Evolutionary conservation across 2,113 vertebrate genomes (phyloP).

Genomic region (Hippocampus abdominalis): DNA sequence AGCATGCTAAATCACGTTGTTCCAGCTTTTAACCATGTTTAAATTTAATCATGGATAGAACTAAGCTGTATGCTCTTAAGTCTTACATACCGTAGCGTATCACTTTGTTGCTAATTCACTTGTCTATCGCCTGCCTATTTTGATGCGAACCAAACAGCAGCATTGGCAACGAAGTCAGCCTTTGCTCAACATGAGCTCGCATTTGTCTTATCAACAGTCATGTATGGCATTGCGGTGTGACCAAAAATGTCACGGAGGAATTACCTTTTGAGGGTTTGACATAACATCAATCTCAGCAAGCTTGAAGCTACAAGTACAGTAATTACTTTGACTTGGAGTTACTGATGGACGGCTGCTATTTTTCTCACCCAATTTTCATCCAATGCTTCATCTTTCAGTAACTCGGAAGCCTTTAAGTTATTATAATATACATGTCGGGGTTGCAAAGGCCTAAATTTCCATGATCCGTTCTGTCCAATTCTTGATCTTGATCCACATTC

Average conservation of each 20-base stretch:
- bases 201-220: slow-evolving; percentile 5
- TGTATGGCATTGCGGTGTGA: slow-evolving; percentile 19
- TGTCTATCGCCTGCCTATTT: slow-evolving; percentile 18
- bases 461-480: background rate
- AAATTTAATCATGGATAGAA: too few relatives aligned
- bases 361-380: slow-evolving; percentile 44
- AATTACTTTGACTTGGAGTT: slow-evolving; percentile 62
- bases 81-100: slow-evolving; percentile 11
- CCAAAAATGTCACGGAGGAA: slow-evolving; percentile 29
- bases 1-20: too few relatives aligned
- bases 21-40: too few relatives aligned
- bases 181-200: slow-evolving; percentile 18
- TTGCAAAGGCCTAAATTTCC: background rate
- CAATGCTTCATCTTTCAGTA: slow-evolving; percentile 32
- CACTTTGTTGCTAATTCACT: slow-evolving; percentile 8
- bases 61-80: too few relatives aligned
- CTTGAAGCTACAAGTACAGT: slow-evolving; percentile 25
- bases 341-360: slow-evolving; percentile 30
- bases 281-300: slow-evolving; percentile 29
- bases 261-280: slow-evolving; percentile 27
- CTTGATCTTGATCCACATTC: too few relatives aligned
- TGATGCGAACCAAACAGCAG: slow-evolving; percentile 13
- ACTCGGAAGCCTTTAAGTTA: slow-evolving; percentile 34
- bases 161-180: background rate
- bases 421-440: slow-evolving; percentile 35